Conservation (phyloP, 2,888 invertebrate genomes). For the Sarcophaga rosellei region DNA sequence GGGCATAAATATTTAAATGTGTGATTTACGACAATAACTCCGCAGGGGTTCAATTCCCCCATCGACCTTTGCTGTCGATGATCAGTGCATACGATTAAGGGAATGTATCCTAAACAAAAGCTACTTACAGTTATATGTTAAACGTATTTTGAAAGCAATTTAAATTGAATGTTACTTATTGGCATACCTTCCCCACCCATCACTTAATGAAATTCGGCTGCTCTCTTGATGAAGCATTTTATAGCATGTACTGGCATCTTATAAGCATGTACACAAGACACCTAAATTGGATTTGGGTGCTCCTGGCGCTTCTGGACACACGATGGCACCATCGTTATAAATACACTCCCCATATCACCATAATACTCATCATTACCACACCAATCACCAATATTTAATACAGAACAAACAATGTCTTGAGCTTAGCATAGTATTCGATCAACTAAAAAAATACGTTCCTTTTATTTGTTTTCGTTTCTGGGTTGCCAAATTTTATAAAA, state of each 20-base stretch:
- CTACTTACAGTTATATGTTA: too few relatives aligned
- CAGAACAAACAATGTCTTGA: constrained; percentile 16
- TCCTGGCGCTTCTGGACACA: constrained; percentile 71
- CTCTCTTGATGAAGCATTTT: constrained; percentile 54
- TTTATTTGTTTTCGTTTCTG: too few relatives aligned
- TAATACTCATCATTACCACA: constrained; percentile 66
- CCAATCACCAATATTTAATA: constrained; percentile 56
- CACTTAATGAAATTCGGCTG: constrained; percentile 50
- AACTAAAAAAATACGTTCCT: background rate
- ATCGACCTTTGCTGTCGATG: constrained; percentile 54
- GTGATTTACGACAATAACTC: constrained; percentile 73
- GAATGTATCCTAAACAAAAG: constrained; percentile 31
- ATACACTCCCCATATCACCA: constrained; percentile 62
- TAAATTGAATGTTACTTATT: background rate
- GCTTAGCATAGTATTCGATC: constrained; percentile 17
- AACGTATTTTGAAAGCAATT: background rate
- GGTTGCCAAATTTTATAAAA: too few relatives aligned
- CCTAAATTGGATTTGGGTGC: constrained; percentile 72
- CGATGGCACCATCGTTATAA: constrained; percentile 59
- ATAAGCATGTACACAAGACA: constrained; percentile 68
- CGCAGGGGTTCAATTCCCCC: constrained; percentile 67
- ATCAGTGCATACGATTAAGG: constrained; percentile 19
- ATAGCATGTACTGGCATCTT: constrained; percentile 64
- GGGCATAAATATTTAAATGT: constrained; percentile 73
- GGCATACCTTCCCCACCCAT: constrained; percentile 40